These are phyloP conservation scores for Periphyllus acericola DNA, from an alignment of 2,888 invertebrate species.

Conservation along the genomic window DNA sequence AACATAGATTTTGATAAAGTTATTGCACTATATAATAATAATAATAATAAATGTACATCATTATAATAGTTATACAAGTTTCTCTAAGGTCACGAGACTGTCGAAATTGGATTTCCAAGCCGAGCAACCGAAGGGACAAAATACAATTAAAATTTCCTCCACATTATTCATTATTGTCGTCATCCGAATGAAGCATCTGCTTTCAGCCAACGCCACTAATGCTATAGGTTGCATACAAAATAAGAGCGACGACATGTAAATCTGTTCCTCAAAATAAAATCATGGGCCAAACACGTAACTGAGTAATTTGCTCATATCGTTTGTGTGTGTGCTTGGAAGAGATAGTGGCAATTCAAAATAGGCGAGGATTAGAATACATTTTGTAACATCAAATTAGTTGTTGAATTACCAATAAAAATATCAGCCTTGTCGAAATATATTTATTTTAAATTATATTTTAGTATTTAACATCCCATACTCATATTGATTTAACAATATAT, in stretches of 20 bases:
- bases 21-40: not conserved
- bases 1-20: not conserved
- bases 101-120: not conserved
- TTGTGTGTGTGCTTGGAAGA: not conserved
- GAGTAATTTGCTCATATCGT: not conserved
- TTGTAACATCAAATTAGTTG: too few species aligned
- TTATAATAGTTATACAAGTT: not conserved
- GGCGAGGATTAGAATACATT: too few species aligned
- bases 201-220: not conserved
- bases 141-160: slow-evolving; percentile 23
- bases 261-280: not conserved
- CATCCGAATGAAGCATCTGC: not conserved
- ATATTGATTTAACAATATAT: too few species aligned
- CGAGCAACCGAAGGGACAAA: not conserved
- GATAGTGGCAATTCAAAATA: too few species aligned
- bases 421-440: too few species aligned
- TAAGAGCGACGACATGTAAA: not conserved
- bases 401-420: too few species aligned
- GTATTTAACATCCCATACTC: too few species aligned
- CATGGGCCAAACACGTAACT: not conserved
- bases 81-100: not conserved
- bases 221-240: not conserved
- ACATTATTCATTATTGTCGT: slow-evolving; percentile 8
- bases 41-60: not conserved
- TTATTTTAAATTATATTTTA: too few species aligned